phyloP scores from a whole-genome alignment of 2,888 invertebrate genomes.

The Criorhina ranunculi region DNA sequence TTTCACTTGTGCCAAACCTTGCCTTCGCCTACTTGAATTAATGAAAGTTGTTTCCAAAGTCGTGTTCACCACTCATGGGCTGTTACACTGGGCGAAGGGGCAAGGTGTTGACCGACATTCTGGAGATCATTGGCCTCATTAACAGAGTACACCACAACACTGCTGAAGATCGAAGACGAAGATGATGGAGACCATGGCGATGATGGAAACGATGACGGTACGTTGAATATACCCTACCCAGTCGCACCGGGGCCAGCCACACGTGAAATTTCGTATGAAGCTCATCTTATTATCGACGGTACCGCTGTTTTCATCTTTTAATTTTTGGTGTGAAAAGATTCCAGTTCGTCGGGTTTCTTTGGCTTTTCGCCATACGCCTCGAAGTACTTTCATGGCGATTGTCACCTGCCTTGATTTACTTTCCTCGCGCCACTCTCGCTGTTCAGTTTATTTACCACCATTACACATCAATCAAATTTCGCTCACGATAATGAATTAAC shows the following conservation, averaged over 20 bases:
- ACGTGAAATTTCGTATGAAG: conserved; percentile 23
- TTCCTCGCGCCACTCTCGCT: conserved; percentile 38
- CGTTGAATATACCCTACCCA: neutral
- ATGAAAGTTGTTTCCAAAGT: conserved; percentile 69
- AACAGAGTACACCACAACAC: conserved; percentile 37
- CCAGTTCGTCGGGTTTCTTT: neutral
- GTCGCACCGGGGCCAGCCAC: neutral
- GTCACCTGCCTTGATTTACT: conserved; percentile 52
- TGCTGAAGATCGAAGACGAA: conserved; percentile 34
- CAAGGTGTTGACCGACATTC: conserved; percentile 63
- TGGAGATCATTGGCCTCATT: conserved; percentile 62
- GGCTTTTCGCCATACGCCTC: neutral
- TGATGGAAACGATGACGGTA: conserved; percentile 14
- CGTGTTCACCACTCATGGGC: conserved; percentile 7
- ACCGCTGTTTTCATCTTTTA: conserved; percentile 27
- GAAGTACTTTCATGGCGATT: conserved; percentile 34
- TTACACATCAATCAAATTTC: conserved; percentile 70
- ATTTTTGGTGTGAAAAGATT: conserved; percentile 23
- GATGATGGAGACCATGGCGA: conserved; percentile 15
- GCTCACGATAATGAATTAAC: conserved; percentile 58
- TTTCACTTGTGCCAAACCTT: conserved; percentile 70
- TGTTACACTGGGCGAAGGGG: conserved; percentile 6
- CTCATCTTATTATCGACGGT: conserved; percentile 12
- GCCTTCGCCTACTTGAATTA: conserved; percentile 60
- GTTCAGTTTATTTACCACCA: conserved; percentile 39